phyloP scores from a whole-genome alignment of 2,888 invertebrate species.

The Archips xylosteana region DNA sequence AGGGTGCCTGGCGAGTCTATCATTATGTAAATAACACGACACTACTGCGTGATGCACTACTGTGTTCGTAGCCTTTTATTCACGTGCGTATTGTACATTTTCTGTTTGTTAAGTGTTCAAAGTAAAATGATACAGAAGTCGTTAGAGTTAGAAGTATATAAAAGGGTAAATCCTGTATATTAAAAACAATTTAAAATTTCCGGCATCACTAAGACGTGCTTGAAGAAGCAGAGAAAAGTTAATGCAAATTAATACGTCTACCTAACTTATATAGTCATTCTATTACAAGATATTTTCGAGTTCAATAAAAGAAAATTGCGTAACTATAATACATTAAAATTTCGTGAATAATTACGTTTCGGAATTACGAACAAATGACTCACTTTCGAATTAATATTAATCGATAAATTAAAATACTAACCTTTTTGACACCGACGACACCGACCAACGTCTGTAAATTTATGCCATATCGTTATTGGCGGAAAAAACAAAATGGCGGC shows the following conservation, averaged over 20 bases:
- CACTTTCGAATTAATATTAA: conserved; percentile 7
- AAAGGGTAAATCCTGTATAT: neutral
- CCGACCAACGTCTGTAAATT: neutral
- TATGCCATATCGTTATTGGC: neutral
- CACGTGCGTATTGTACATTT: neutral
- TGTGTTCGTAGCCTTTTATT: neutral
- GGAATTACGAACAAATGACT: neutral
- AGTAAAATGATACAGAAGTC: neutral
- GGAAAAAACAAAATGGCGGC: conserved; percentile 10
- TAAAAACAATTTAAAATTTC: too few relatives aligned
- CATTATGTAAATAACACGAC: conserved; percentile 30
- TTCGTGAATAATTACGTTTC: neutral
- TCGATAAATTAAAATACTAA: conserved; percentile 4
- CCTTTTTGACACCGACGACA: conserved; percentile 13
- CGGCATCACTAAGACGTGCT: too few relatives aligned
- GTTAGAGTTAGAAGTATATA: neutral
- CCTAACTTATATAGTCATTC: too few relatives aligned
- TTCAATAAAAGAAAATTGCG: too few relatives aligned
- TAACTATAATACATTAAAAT: neutral
- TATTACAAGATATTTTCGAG: too few relatives aligned
- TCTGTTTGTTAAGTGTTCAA: neutral
- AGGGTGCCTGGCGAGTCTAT: conserved; percentile 6
- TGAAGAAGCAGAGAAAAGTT: too few relatives aligned
- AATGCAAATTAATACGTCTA: too few relatives aligned
- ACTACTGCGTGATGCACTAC: neutral